Evolutionary conservation across 2,113 vertebrate species (phyloP), one percentile per base, ranked within the genome.

Genomic region (Hippocampus mohnikei): DNA sequence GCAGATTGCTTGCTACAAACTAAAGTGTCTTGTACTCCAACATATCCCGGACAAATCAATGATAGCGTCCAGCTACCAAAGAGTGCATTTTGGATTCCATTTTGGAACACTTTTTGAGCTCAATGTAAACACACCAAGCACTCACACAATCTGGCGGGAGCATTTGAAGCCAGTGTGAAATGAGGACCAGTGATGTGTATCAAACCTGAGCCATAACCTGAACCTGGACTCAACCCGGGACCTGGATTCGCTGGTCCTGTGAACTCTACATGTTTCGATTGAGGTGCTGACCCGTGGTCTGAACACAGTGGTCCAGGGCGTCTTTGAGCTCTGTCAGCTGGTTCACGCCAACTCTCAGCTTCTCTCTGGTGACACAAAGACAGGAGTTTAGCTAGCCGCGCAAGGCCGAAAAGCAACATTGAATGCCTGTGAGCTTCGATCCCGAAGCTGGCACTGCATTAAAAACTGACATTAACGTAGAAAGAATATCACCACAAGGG

Each of bases 301-400:
- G 88, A 0, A 83, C 87, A 65, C 93, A 95, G 55, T 89, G 89
- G 77, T 94, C 92, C 81, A 98, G 86, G 8, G 83, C 86, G 5
- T 69, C 73, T 2, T 91, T 91, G 69, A 98, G 88, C 69, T 94
- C 90, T 25, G 89, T 85, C 78, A 98, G 84, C 61, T 96, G 94
- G 70, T 66, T 83, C 37, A 92, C 93, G 13, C 96, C 95, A 0
- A 93, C 73, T 3, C 83, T 76, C 69, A 98, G 83, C 85, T 92
- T 94, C 75, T 94, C 92, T 88, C 95, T 98, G 82, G 27, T 40
- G 87, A 66, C 37, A 77, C 25, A 69, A 0, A 33, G 33, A 37
- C 33, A 37, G 33, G 33, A 37, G 33, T 37, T 37, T 6, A 37
- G 5, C 5, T 13, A 7, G 18, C 23, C 3, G 33, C 33, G 33